phyloP scores from a whole-genome alignment of 2,888 invertebrate genomes.

The Himalopsyche japonica region DNA sequence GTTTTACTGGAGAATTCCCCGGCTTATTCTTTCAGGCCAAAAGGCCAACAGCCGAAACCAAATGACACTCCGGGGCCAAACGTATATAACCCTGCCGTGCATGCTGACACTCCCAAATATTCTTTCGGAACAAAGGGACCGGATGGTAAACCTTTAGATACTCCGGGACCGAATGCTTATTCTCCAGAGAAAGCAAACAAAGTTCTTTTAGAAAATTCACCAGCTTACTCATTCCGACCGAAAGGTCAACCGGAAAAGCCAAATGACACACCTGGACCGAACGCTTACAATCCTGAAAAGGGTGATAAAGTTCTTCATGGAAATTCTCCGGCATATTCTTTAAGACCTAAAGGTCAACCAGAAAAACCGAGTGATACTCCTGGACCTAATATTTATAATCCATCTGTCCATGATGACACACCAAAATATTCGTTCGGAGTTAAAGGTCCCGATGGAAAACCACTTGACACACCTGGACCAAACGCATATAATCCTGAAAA shows the following conservation, averaged over 20 bases:
- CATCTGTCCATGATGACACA: conserved; percentile 53
- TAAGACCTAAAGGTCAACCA: conserved; percentile 56
- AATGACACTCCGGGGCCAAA: conserved; percentile 73
- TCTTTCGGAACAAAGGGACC: conserved; percentile 59
- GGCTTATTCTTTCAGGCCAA: conserved; percentile 72
- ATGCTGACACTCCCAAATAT: conserved; percentile 67
- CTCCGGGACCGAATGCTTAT: too few relatives aligned
- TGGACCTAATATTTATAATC: conserved; percentile 67
- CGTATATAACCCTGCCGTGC: conserved; percentile 65
- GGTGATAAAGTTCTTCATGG: conserved; percentile 57
- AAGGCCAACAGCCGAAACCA: conserved; percentile 62
- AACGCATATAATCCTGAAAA: conserved; percentile 62
- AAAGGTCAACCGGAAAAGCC: conserved; percentile 66
- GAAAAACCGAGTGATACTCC: conserved; percentile 61
- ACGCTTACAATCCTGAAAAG: conserved; percentile 67
- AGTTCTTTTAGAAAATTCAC: too few relatives aligned
- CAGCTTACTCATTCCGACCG: conserved; percentile 58
- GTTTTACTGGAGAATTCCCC: conserved; percentile 65
- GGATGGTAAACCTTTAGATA: too few relatives aligned
- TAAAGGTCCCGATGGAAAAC: conserved; percentile 46
- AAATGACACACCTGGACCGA: conserved; percentile 71
- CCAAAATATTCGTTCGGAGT: conserved; percentile 38
- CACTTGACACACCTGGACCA: conserved; percentile 63
- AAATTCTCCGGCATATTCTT: conserved; percentile 64
- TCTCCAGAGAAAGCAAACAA: too few relatives aligned